Evolutionary conservation across 2,113 vertebrate species (phyloP).

Genomic region (Platichthys stellatus): DNA sequence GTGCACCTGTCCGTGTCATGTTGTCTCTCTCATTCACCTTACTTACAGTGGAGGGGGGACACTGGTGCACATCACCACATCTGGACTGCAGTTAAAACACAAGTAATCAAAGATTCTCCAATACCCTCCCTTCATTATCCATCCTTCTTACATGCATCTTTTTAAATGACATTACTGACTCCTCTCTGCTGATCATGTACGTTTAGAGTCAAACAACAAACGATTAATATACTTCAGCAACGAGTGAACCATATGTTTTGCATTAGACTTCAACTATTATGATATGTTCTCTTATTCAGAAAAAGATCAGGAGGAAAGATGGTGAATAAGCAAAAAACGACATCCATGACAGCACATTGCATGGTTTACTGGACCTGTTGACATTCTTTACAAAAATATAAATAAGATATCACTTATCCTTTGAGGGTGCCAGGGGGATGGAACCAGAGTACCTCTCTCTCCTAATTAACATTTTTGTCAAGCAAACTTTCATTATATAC

Average conservation of each 20-base stretch:
- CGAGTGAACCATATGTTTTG: too few relatives aligned
- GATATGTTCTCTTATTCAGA: too few relatives aligned
- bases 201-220: too few relatives aligned
- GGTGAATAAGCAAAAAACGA: background rate
- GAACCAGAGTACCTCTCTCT: too few relatives aligned
- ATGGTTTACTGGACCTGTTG: background rate
- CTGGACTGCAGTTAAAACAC: background rate
- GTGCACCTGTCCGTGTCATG: background rate
- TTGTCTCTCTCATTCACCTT: constrained; percentile 9
- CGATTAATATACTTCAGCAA: too few relatives aligned
- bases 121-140: background rate
- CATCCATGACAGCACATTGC: too few relatives aligned
- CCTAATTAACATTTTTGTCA: background rate
- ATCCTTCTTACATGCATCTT: too few relatives aligned
- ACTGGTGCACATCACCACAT: background rate
- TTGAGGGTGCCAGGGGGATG: too few relatives aligned
- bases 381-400: background rate
- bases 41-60: background rate
- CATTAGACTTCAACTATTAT: too few relatives aligned
- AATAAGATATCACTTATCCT: too few relatives aligned
- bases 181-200: too few relatives aligned
- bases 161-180: too few relatives aligned
- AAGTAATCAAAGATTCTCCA: background rate
- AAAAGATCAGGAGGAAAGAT: background rate
- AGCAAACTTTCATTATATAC: background rate